Percentiles rank a stretch among this genome's conserved stretches.
phyloP scores from a whole-genome alignment of 2,113 vertebrate genomes.

The Emydocephalus ijimae region DNA sequence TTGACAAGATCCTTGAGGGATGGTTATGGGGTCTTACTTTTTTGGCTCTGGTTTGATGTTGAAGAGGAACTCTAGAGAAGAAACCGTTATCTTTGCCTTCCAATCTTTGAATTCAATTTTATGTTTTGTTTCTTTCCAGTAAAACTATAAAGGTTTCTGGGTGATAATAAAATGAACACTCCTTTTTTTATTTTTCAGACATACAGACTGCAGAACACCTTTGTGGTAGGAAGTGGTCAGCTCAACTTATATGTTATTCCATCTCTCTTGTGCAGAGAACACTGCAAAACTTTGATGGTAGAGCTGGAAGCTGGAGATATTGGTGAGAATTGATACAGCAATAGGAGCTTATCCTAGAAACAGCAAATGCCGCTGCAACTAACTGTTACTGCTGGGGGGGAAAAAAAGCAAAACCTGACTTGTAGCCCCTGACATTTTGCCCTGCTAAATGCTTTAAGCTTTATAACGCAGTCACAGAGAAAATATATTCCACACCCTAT shows the following conservation, averaged over 20 bases:
- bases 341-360: background rate
- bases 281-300: slow-evolving; percentile 63
- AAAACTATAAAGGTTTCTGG: background rate
- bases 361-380: background rate
- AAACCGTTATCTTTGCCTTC: background rate
- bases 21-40: background rate
- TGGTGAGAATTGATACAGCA: slow-evolving; percentile 56
- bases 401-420: background rate
- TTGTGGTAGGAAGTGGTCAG: slow-evolving; percentile 64
- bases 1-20: background rate
- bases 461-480: background rate
- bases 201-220: slow-evolving; percentile 61
- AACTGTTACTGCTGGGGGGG: background rate
- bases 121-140: background rate
- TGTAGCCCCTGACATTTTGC: background rate
- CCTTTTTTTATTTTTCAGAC: slow-evolving; percentile 47
- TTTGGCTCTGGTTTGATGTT: background rate
- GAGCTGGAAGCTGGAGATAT: slow-evolving; percentile 70
- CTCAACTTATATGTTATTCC: slow-evolving; percentile 67
- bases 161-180: slow-evolving; percentile 7
- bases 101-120: background rate
- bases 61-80: background rate
- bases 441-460: background rate
- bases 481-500: background rate
- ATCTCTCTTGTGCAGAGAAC: slow-evolving; percentile 60